Percentiles rank a stretch among this genome's conserved stretches.
phyloP scores from a whole-genome alignment of 2,113 vertebrate genomes.

The Atractosteus spatula region DNA sequence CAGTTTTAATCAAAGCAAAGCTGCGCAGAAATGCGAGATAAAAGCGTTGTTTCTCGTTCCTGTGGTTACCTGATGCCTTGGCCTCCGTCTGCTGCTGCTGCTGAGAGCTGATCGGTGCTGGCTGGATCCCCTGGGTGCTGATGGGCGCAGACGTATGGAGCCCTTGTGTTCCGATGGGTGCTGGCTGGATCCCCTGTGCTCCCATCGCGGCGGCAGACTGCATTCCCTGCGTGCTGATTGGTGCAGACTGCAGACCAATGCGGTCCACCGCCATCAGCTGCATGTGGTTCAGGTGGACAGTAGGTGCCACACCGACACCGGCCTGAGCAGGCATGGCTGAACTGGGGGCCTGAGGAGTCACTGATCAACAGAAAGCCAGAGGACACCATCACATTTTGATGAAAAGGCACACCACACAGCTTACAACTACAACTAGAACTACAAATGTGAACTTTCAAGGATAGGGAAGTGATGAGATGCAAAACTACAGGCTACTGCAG shows the following conservation, averaged over 20 bases:
- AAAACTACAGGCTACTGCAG: no score
- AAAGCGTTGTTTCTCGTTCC: neutral
- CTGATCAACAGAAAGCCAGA: conserved; percentile 45
- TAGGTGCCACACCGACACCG: conserved; percentile 88
- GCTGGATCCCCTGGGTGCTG: conserved; percentile 81
- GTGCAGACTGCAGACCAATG: conserved; percentile 85
- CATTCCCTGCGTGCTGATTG: conserved; percentile 87
- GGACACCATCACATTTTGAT: neutral
- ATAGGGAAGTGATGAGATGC: no score
- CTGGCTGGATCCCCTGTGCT: conserved; percentile 85
- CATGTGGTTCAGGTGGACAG: conserved; percentile 94
- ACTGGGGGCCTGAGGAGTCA: conserved; percentile 91
- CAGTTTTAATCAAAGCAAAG: neutral
- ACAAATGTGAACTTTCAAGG: no score
- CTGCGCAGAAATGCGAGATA: neutral
- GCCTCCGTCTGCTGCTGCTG: conserved; percentile 75
- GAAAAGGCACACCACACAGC: no score
- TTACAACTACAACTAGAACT: no score
- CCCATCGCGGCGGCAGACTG: conserved; percentile 80
- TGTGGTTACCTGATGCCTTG: conserved; percentile 79
- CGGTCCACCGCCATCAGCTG: conserved; percentile 96
- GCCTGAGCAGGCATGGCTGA: conserved; percentile 86
- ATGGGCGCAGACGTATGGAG: conserved; percentile 83
- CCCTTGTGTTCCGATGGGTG: conserved; percentile 82
- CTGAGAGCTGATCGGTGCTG: conserved; percentile 72